phyloP scores from a whole-genome alignment of 2,113 vertebrate genomes.

The Corapipo altera region DNA sequence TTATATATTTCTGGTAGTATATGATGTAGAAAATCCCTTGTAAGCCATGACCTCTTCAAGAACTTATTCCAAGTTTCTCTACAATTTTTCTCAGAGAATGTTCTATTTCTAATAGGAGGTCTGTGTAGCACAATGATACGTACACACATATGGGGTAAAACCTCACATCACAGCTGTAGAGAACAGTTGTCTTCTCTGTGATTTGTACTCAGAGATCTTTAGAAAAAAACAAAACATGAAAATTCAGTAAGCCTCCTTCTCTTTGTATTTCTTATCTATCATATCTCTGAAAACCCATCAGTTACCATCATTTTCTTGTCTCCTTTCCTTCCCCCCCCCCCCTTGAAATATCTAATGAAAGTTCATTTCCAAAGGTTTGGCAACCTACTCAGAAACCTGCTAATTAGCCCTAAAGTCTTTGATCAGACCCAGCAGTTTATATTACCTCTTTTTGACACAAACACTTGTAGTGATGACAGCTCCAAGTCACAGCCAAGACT shows the following conservation, averaged over 20 bases:
- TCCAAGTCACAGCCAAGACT: constrained; percentile 9
- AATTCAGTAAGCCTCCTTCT: neutral
- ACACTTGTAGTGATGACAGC: constrained; percentile 11
- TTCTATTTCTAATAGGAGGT: neutral
- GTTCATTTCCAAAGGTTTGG: neutral
- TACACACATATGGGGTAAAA: neutral
- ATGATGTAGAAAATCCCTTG: neutral
- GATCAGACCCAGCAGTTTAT: constrained; percentile 17
- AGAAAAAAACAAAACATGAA: neutral
- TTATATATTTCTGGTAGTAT: neutral
- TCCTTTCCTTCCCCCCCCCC: neutral
- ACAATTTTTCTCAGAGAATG: neutral
- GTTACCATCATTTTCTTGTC: neutral
- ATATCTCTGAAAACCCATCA: neutral
- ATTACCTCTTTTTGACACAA: neutral
- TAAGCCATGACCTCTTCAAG: neutral
- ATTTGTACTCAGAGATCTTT: neutral
- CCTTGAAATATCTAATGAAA: neutral
- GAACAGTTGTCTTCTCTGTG: neutral
- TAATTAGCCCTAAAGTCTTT: constrained; percentile 52
- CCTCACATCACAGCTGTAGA: neutral
- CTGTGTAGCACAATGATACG: neutral
- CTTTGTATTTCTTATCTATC: neutral
- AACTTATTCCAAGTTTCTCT: neutral
- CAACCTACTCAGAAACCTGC: neutral